Evolutionary conservation across 1,140 invertebrate species (phyloP).

Genomic region (Leguminivora glycinivorella): DNA sequence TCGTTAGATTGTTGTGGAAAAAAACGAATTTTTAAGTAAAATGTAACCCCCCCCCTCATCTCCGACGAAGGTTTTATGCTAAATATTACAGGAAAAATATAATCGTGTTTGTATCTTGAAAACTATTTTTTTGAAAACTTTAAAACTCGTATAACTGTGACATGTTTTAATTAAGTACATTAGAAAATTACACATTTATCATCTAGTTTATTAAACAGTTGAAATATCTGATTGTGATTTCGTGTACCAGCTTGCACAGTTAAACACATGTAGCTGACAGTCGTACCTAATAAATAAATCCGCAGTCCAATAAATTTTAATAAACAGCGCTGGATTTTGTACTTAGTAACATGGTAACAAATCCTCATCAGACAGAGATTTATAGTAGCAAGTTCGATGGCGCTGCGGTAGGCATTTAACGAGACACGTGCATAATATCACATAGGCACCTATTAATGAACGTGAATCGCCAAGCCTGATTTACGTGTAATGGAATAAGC

Average conservation of each 20-base stretch:
- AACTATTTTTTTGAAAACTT: no score
- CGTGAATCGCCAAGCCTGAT: conserved; percentile 28
- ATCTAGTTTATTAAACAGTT: no score
- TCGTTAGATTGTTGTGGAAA: no score
- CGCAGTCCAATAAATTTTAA: conserved; percentile 15
- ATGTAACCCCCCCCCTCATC: no score
- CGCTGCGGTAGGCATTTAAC: conserved; percentile 35
- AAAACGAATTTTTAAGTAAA: no score
- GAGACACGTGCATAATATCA: conserved; percentile 31
- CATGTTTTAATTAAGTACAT: no score
- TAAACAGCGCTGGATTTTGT: conserved; percentile 4
- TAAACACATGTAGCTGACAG: neutral
- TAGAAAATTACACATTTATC: no score
- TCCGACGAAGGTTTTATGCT: no score
- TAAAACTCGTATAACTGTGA: no score
- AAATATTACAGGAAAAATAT: no score
- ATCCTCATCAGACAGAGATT: conserved; percentile 37
- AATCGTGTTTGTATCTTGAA: no score
- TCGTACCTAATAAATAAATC: conserved; percentile 7
- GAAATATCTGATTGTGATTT: neutral
- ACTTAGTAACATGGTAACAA: conserved; percentile 29
- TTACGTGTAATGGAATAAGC: neutral
- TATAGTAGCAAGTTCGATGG: conserved; percentile 34
- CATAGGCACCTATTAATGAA: conserved; percentile 1
- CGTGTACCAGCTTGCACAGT: neutral